Percentiles rank a stretch among this genome's conserved stretches.
Evolutionary conservation across 2,113 vertebrate species (phyloP).

Genomic region (Octodon degus): DNA sequence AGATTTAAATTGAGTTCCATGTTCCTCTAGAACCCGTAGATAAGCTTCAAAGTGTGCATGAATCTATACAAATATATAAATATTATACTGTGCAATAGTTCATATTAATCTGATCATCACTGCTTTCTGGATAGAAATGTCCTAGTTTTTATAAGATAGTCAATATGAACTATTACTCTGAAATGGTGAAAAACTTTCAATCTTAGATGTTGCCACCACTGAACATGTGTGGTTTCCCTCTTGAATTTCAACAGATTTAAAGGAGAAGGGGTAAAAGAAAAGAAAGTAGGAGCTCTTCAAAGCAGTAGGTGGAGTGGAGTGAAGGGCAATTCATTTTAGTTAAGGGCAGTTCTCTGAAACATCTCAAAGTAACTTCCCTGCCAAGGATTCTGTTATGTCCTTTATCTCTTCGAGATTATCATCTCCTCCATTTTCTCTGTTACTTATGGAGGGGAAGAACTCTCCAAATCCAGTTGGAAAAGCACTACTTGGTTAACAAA

Average conservation of each 20-base stretch:
- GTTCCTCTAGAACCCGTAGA: background rate
- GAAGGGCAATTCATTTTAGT: background rate
- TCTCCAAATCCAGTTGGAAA: slow-evolving; percentile 8
- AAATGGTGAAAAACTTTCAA: slow-evolving; percentile 6
- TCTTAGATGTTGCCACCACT: background rate
- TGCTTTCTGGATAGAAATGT: background rate
- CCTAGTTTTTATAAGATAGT: slow-evolving; percentile 15
- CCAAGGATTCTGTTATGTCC: background rate
- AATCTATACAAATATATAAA: slow-evolving; percentile 2
- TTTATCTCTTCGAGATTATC: slow-evolving; percentile 4
- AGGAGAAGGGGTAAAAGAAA: background rate
- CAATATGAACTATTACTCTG: background rate
- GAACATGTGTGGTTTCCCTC: background rate
- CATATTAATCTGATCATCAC: background rate
- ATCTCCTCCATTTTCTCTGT: slow-evolving; percentile 13
- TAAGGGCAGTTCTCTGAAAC: background rate
- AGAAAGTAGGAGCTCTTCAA: background rate
- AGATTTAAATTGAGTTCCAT: slow-evolving; percentile 8
- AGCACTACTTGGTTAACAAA: background rate
- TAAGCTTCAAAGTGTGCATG: background rate
- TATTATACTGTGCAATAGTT: background rate
- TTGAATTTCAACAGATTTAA: slow-evolving; percentile 52
- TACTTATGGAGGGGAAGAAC: slow-evolving; percentile 11
- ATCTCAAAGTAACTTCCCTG: background rate
- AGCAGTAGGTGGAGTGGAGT: background rate